phyloP scores from a whole-genome alignment of 2,113 vertebrate species.

The Trachemys scripta region DNA sequence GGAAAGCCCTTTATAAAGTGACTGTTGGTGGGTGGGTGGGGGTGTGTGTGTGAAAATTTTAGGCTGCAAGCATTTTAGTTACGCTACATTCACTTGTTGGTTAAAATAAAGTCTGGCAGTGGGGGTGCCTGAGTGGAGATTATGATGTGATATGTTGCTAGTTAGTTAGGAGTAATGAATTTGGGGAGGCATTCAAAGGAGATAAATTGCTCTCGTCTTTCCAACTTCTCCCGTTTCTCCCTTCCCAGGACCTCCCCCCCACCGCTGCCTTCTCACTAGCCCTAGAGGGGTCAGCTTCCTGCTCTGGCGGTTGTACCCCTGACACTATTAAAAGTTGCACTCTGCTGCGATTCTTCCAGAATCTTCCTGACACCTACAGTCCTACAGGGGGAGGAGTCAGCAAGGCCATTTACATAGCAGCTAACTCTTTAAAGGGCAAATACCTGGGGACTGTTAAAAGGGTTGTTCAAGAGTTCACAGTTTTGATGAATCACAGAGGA shows the following conservation, averaged over 20 bases:
- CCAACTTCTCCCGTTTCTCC: not conserved
- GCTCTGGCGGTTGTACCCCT: not conserved
- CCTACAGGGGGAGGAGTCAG: not conserved
- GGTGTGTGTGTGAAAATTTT: no score
- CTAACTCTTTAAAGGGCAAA: not conserved
- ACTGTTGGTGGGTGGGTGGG: no score
- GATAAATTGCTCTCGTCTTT: not conserved
- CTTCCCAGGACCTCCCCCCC: not conserved
- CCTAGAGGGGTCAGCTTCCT: conserved; percentile 31
- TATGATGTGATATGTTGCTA: not conserved
- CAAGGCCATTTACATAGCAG: not conserved
- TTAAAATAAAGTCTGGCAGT: not conserved
- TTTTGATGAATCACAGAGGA: conserved; percentile 73
- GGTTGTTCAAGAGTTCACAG: conserved; percentile 54
- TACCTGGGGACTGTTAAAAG: not conserved
- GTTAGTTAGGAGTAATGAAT: not conserved
- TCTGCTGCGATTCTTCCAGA: not conserved
- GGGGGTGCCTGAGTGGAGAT: accelerated
- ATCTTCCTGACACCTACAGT: not conserved
- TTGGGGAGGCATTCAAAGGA: not conserved
- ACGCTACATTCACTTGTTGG: not conserved
- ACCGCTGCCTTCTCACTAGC: not conserved
- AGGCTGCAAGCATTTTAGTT: not conserved
- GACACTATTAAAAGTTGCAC: conserved; percentile 15
- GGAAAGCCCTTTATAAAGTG: no score